phyloP scores from a whole-genome alignment of 2,113 vertebrate species.

The Cyrtonyx montezumae region DNA sequence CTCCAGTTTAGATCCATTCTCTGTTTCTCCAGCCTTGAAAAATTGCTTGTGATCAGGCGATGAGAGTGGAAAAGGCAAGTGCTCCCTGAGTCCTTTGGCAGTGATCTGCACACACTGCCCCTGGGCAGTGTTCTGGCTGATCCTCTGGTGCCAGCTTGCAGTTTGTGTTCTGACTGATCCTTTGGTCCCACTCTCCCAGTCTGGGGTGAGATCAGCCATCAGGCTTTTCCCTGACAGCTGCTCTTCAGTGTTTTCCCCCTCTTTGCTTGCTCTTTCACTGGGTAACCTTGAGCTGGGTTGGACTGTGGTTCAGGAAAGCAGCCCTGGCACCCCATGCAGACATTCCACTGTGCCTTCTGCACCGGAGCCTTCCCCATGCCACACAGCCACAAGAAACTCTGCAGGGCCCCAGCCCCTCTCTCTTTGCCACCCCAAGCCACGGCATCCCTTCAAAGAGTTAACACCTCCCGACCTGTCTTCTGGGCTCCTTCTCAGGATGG shows the following conservation, averaged over 20 bases:
- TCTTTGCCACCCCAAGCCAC: neutral
- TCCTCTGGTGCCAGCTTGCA: neutral
- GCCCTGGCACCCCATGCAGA: neutral
- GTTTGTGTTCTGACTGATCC: neutral
- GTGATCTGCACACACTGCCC: neutral
- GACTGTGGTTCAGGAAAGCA: neutral
- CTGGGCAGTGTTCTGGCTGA: neutral
- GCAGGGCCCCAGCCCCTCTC: neutral
- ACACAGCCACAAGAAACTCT: fast-evolving
- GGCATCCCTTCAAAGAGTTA: neutral
- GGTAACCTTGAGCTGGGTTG: neutral
- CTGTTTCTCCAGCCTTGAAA: neutral
- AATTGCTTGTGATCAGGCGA: neutral
- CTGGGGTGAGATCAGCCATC: neutral
- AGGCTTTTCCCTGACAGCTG: neutral
- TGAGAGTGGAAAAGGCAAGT: neutral
- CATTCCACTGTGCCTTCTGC: fast-evolving
- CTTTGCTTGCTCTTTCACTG: neutral
- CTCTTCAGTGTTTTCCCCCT: neutral
- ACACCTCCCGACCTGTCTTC: neutral
- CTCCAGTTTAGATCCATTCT: neutral
- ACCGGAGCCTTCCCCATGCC: neutral
- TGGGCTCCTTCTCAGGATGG: neutral
- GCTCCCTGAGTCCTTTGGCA: neutral
- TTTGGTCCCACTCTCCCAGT: neutral